Evolutionary conservation across 2,888 invertebrate genomes (phyloP), one percentile per base, ranked within the genome.

Genomic region (Altica lythri): DNA sequence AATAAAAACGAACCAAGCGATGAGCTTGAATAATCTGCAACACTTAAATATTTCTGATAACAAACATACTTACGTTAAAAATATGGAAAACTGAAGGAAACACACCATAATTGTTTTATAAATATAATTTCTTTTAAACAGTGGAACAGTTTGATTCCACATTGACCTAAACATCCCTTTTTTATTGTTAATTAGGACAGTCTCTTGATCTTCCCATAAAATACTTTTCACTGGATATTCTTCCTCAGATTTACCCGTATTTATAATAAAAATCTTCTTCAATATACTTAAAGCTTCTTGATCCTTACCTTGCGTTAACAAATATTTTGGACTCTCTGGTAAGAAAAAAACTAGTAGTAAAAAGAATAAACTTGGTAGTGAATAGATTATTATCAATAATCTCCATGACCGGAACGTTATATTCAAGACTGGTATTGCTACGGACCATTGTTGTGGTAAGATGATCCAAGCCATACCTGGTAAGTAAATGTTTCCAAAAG

Each of bases 311-410:
- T 71, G 64, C 1, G 71, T 65, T 53, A 76, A 52, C 37, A 77
- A 63, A 65, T 66, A 78, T 63, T 77, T 77, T 1, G 78, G 78
- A 55, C 75, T 77, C 66, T 78, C 78, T 1, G 77, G 77, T 22
- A 76, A 60, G 14, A 64, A 57, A n/a, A 63, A 64, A 6, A 75
- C 54, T 44, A 69, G 58, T 2, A 70, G 12, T 1, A 68, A 68
- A 27, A 69, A 68, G 9, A 76, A 2, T 19, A 77, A 52, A 57
- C 72, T 72, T 0, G 76, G 75, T n/a, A 72, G 42, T 8, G 72
- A 69, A 55, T 74, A 75, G n/a, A 69, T 53, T 29, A 75, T 68
- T n/a, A 75, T 58, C 4, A 76, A 59, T 8, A 76, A 54, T 35
- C 77, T 61, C 77, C 77, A 77, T 1, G 77, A 73, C 46, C 68